A percentile compares a stretch with the other conserved stretches of the same genome.
phyloP scores from a whole-genome alignment of 2,797 vertebrate genomes.

The Spondyliosoma cantharus region DNA sequence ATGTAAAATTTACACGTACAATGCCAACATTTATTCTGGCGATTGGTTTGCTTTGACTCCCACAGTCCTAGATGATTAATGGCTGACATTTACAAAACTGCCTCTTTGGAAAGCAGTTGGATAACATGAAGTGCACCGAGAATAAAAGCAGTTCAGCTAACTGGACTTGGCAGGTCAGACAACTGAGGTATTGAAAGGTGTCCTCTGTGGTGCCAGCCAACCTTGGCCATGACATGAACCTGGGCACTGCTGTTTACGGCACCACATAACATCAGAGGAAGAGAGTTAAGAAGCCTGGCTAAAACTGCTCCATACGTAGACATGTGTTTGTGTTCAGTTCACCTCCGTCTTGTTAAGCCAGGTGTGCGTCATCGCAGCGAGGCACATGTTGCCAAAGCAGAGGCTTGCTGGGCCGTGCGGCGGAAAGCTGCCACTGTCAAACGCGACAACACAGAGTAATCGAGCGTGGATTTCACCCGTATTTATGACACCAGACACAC shows the following conservation, averaged over 20 bases:
- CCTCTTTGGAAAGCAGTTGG: slow-evolving; percentile 2
- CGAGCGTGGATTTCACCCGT: slow-evolving; percentile 51
- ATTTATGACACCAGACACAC: slow-evolving; percentile 53
- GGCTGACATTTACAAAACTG: slow-evolving; percentile 32
- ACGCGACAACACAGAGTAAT: slow-evolving; percentile 57
- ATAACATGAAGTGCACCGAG: slow-evolving; percentile 25
- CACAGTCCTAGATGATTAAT: slow-evolving; percentile 8
- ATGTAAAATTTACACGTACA: background rate
- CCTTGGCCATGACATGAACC: slow-evolving; percentile 65
- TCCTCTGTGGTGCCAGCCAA: slow-evolving; percentile 56
- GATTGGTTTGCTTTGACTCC: background rate
- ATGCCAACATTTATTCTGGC: too few relatives aligned
- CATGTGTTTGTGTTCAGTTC: slow-evolving; percentile 58
- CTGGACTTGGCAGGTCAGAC: slow-evolving; percentile 41
- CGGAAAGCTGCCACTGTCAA: slow-evolving; percentile 56
- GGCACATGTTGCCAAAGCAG: slow-evolving; percentile 78
- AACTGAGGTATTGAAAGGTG: slow-evolving; percentile 49
- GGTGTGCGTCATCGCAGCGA: slow-evolving; percentile 67
- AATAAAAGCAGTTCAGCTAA: slow-evolving; percentile 22
- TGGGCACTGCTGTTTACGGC: slow-evolving; percentile 59
- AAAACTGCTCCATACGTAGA: slow-evolving; percentile 41
- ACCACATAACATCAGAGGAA: slow-evolving; percentile 49
- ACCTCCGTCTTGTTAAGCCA: slow-evolving; percentile 11
- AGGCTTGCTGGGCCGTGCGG: slow-evolving; percentile 42
- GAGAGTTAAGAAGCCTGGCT: slow-evolving; percentile 49